Conservation (phyloP, 35 echinoderm and acorn worm genomes). For the Lytechinus pictus region DNA sequence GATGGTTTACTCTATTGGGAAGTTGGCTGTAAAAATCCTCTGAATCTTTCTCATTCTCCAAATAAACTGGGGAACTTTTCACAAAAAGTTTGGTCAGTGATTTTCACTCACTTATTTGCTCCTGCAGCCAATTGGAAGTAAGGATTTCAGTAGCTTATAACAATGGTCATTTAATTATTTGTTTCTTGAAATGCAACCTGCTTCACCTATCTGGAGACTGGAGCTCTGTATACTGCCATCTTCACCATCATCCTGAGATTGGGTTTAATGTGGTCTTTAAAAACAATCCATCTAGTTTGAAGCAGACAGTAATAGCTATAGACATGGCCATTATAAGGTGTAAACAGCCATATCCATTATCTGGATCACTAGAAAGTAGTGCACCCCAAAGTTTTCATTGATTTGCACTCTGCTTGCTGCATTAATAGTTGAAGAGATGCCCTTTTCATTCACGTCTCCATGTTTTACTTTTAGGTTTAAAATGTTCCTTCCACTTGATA, state of each 20-base stretch:
- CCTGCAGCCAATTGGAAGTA: too few relatives aligned
- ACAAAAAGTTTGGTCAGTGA: too few relatives aligned
- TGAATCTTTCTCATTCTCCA: background rate
- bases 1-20: too few relatives aligned
- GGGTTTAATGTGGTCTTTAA: background rate
- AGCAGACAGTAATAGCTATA: background rate
- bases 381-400: background rate
- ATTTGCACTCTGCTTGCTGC: background rate
- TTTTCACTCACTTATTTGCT: too few relatives aligned
- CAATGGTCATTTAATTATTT: too few relatives aligned
- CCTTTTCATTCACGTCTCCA: background rate
- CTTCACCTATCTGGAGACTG: background rate
- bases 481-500: background rate
- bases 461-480: background rate
- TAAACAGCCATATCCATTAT: background rate
- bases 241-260: background rate
- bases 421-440: background rate
- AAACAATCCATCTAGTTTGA: background rate
- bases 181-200: background rate
- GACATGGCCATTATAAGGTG: conserved; percentile 1
- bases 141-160: too few relatives aligned
- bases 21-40: background rate
- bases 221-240: background rate
- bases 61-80: background rate
- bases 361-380: background rate